Percentiles rank a stretch among this genome's conserved stretches.
Conservation (phyloP, 1,140 invertebrate genomes). For the Gyrodactylus bullatarudis region DNA sequence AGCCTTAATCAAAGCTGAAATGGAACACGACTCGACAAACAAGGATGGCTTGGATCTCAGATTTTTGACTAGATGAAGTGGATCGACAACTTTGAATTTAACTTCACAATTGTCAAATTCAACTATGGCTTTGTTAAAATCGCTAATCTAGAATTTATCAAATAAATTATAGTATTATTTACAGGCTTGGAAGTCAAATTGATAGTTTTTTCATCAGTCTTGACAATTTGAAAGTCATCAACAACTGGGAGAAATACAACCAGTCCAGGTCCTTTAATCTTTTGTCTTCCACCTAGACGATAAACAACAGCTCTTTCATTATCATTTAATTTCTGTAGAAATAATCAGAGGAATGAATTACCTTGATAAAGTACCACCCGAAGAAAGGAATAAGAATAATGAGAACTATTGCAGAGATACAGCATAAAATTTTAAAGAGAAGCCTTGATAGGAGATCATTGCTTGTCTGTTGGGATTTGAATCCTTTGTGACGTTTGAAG, state of each 20-base stretch:
- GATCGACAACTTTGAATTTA: neutral
- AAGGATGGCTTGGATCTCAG: neutral
- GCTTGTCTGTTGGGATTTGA: too few species aligned
- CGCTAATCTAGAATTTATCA: neutral
- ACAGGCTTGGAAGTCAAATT: neutral
- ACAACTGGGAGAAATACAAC: neutral
- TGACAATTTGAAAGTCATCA: neutral
- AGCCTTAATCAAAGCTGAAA: neutral
- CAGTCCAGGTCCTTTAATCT: neutral
- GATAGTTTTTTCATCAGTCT: neutral
- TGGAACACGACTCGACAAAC: neutral
- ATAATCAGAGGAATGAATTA: too few species aligned
- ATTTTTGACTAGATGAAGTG: neutral
- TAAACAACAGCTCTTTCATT: neutral
- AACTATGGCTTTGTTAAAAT: neutral
- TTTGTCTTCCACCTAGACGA: neutral
- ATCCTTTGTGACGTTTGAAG: too few species aligned
- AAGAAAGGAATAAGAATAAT: neutral
- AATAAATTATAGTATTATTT: neutral
- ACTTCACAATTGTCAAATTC: neutral
- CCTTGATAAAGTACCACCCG: neutral
- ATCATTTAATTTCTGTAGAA: neutral
- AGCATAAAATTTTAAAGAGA: neutral
- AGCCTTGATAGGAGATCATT: neutral
- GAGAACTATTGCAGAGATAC: neutral